Evolutionary conservation across 2,888 invertebrate genomes (phyloP).

Genomic region (Cynaeus angustus): DNA sequence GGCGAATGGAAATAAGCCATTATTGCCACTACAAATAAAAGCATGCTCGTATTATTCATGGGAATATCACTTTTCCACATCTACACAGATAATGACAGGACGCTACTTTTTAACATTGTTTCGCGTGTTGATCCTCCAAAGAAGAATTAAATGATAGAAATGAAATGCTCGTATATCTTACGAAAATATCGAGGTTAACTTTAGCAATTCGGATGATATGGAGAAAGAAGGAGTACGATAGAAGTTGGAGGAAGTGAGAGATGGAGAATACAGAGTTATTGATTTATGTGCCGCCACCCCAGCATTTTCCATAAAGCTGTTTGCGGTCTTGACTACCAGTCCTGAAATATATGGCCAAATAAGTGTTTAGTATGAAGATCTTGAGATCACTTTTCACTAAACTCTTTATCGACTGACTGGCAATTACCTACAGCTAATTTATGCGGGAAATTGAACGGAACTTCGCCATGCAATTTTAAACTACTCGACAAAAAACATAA

Average conservation of each 20-base stretch:
- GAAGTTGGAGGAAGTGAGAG: constrained; percentile 60
- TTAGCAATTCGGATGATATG: constrained; percentile 56
- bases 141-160: constrained; percentile 52
- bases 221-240: constrained; percentile 64
- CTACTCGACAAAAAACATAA: too few species aligned
- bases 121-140: constrained; percentile 17
- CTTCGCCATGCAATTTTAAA: too few species aligned
- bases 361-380: constrained; percentile 72
- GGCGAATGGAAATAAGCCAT: constrained; percentile 28
- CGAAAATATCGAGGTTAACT: constrained; percentile 61
- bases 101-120: too few species aligned
- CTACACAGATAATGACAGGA: not conserved
- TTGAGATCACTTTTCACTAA: constrained; percentile 69
- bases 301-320: constrained; percentile 73
- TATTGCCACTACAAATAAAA: constrained; percentile 35
- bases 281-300: constrained; percentile 76
- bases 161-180: constrained; percentile 58
- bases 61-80: constrained; percentile 17
- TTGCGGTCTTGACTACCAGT: constrained; percentile 70
- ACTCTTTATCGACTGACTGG: constrained; percentile 61
- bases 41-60: constrained; percentile 18
- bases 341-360: constrained; percentile 72
- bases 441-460: constrained; percentile 20
- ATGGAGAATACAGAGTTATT: constrained; percentile 72
- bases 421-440: constrained; percentile 37